These are phyloP conservation scores for Rhabdomys pumilio DNA, from an alignment of 2,797 vertebrate species.

Conservation along the genomic window DNA sequence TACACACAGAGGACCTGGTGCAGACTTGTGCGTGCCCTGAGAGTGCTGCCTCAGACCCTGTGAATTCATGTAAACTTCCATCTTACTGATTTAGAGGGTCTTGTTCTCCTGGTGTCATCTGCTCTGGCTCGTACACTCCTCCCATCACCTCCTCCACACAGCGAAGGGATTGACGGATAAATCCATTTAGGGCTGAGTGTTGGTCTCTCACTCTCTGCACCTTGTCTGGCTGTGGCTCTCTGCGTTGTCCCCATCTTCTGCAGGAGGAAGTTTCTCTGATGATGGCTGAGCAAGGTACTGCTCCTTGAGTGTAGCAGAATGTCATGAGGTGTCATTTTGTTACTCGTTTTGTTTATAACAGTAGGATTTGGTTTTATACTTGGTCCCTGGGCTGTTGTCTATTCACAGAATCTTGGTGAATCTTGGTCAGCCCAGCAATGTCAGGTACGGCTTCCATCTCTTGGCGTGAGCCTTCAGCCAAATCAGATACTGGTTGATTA, in stretches of 20 bases:
- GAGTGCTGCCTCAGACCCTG: neutral
- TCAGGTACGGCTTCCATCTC: neutral
- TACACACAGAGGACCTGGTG: neutral
- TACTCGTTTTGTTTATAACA: neutral
- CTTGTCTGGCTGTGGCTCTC: neutral
- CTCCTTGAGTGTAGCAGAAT: neutral
- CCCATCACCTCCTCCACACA: neutral
- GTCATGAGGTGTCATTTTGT: too few relatives aligned
- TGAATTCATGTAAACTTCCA: too few relatives aligned
- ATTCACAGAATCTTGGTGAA: neutral
- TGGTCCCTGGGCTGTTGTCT: neutral
- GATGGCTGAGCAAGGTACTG: neutral
- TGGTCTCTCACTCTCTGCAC: neutral
- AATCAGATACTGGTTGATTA: neutral
- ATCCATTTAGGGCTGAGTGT: neutral
- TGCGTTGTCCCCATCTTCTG: neutral
- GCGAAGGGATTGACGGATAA: neutral
- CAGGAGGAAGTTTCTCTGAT: neutral
- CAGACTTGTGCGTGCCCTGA: neutral
- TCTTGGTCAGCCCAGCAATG: neutral
- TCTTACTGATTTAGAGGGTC: neutral
- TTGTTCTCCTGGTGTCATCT: neutral
- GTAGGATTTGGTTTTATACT: neutral
- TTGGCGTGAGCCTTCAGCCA: neutral
- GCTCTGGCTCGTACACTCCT: neutral